Evolutionary conservation across 2,888 invertebrate genomes (phyloP).

Genomic region (Phyllotreta striolata): DNA sequence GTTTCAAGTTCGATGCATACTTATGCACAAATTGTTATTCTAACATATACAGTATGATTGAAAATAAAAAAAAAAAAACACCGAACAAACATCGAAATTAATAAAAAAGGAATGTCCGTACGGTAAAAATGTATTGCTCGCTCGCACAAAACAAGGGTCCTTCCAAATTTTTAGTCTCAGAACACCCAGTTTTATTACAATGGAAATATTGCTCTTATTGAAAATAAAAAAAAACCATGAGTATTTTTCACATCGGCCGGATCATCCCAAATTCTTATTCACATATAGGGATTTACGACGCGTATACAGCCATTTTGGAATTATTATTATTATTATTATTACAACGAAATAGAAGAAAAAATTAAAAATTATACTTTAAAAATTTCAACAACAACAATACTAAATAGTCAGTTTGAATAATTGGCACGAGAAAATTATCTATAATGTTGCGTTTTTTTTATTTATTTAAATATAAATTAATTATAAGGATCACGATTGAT

Average conservation of each 20-base stretch:
- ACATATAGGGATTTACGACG: slow-evolving; percentile 24
- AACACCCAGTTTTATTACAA: slow-evolving; percentile 33
- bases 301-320: slow-evolving; percentile 17
- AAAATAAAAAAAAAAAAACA: not conserved
- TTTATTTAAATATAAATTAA: slow-evolving; percentile 8
- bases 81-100: not conserved
- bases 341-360: slow-evolving; percentile 1
- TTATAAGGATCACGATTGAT: slow-evolving; percentile 26
- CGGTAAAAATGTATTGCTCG: slow-evolving; percentile 29
- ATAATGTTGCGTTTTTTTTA: slow-evolving; percentile 21
- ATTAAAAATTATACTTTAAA: slow-evolving; percentile 25
- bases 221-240: slow-evolving; percentile 40
- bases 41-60: not conserved
- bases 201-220: slow-evolving; percentile 47
- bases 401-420: slow-evolving; percentile 29
- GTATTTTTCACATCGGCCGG: slow-evolving; percentile 33
- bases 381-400: slow-evolving; percentile 29
- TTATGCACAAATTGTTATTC: no score
- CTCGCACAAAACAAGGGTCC: slow-evolving; percentile 11
- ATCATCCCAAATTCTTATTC: not conserved
- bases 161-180: slow-evolving; percentile 20
- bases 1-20: slow-evolving; percentile 28
- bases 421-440: slow-evolving; percentile 26
- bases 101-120: slow-evolving; percentile 15
- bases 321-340: slow-evolving; percentile 5